Evolutionary conservation across 2,888 invertebrate species (phyloP).

Genomic region (Cephalotes varians): DNA sequence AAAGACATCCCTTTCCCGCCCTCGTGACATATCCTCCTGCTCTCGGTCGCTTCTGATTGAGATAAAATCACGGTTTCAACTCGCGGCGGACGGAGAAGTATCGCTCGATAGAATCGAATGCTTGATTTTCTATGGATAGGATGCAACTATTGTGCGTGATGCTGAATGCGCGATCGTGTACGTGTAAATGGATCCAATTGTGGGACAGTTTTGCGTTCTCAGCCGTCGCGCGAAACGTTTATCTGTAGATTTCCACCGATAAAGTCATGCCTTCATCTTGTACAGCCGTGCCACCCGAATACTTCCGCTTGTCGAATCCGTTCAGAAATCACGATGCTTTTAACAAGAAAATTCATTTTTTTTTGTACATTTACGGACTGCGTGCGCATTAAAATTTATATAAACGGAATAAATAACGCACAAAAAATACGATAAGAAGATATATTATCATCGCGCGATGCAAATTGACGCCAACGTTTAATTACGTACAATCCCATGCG

Average conservation of each 20-base stretch:
- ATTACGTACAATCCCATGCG: not conserved
- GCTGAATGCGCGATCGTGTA: slow-evolving; percentile 65
- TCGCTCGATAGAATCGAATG: slow-evolving; percentile 76
- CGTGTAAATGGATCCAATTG: slow-evolving; percentile 53
- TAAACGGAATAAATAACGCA: not conserved
- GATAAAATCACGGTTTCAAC: slow-evolving; percentile 72
- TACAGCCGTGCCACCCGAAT: slow-evolving; percentile 52
- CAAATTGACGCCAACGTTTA: slow-evolving; percentile 16
- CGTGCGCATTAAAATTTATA: not conserved
- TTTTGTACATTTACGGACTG: not conserved
- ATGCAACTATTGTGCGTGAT: slow-evolving; percentile 73
- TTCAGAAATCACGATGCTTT: not conserved
- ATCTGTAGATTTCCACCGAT: slow-evolving; percentile 72
- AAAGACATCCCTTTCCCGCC: slow-evolving; percentile 44
- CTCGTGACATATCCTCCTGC: slow-evolving; percentile 15
- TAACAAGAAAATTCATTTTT: not conserved
- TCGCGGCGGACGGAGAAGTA: slow-evolving; percentile 71
- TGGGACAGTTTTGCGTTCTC: slow-evolving; percentile 56
- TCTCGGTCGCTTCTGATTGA: slow-evolving; percentile 48
- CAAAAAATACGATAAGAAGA: not conserved
- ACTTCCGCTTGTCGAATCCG: slow-evolving; percentile 59
- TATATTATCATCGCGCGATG: not conserved
- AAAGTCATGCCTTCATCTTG: slow-evolving; percentile 66
- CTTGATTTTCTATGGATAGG: slow-evolving; percentile 78
- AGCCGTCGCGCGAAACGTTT: slow-evolving; percentile 60